Conservation (phyloP, 1,140 invertebrate genomes). For the Formica exsecta region DNA sequence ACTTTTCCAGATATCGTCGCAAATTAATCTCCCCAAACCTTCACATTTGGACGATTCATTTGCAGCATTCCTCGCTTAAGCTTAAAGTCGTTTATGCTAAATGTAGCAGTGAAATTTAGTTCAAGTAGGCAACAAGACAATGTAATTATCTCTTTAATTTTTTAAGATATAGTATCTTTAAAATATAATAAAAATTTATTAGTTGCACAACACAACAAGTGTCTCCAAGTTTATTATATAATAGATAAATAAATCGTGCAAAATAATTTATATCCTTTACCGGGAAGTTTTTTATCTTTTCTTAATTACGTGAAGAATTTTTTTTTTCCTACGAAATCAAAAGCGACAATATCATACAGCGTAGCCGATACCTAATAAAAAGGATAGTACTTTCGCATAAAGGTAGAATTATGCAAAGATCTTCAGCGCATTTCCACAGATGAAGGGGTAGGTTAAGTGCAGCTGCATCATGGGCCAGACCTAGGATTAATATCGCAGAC, state of each 20-base stretch:
- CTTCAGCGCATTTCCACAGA: slow-evolving; percentile 79
- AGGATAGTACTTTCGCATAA: slow-evolving; percentile 48
- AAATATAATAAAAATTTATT: neutral
- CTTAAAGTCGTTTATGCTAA: slow-evolving; percentile 36
- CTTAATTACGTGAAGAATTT: neutral
- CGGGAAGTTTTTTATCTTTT: neutral
- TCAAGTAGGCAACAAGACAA: neutral
- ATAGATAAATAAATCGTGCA: neutral
- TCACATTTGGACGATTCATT: slow-evolving; percentile 29
- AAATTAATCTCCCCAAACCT: slow-evolving; percentile 73
- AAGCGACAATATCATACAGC: neutral
- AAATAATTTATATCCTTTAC: neutral
- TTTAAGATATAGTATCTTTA: neutral
- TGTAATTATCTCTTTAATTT: neutral
- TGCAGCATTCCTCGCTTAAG: slow-evolving; percentile 23
- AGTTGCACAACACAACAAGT: neutral
- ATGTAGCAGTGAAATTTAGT: slow-evolving; percentile 11
- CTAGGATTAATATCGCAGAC: slow-evolving; percentile 74
- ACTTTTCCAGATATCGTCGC: slow-evolving; percentile 76
- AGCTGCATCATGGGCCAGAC: slow-evolving; percentile 78
- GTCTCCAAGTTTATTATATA: neutral
- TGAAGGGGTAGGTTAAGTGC: slow-evolving; percentile 82
- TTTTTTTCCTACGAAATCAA: neutral
- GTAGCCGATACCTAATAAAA: slow-evolving; percentile 17
- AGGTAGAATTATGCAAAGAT: slow-evolving; percentile 84